A percentile compares a stretch with the other conserved stretches of the same genome.
Evolutionary conservation across 2,113 vertebrate species (phyloP).

Genomic region (Xiphorhynchus elegans): DNA sequence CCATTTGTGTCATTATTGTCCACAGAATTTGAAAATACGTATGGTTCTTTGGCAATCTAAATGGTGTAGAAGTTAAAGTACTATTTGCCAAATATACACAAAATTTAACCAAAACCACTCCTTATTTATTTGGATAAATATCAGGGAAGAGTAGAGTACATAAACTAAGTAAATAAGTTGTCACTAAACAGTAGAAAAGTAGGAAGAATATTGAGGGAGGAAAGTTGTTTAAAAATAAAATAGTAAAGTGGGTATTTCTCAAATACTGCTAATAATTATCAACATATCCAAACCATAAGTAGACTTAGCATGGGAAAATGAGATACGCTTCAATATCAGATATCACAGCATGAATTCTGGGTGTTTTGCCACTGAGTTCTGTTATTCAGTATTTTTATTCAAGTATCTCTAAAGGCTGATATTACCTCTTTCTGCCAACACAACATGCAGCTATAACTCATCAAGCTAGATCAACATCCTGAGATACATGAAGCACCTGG

Average conservation of each 20-base stretch:
- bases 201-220: not conserved
- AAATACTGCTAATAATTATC: not conserved
- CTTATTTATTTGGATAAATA: not conserved
- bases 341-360: not conserved
- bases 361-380: not conserved
- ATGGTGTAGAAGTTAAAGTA: not conserved
- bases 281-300: not conserved
- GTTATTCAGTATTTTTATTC: not conserved
- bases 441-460: not conserved
- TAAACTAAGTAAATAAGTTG: not conserved
- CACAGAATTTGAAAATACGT: not conserved
- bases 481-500: not conserved
- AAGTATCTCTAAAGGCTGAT: not conserved
- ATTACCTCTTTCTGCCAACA: not conserved
- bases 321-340: not conserved
- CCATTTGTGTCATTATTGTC: not conserved
- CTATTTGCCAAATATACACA: not conserved
- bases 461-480: not conserved
- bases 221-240: not conserved
- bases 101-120: not conserved
- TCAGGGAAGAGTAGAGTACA: not conserved
- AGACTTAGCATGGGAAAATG: not conserved
- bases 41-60: not conserved
- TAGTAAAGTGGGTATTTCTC: not conserved
- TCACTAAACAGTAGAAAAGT: not conserved